These are phyloP conservation scores for Cherax quadricarinatus DNA, from an alignment of 1,140 invertebrate genomes.

Conservation along the genomic window DNA sequence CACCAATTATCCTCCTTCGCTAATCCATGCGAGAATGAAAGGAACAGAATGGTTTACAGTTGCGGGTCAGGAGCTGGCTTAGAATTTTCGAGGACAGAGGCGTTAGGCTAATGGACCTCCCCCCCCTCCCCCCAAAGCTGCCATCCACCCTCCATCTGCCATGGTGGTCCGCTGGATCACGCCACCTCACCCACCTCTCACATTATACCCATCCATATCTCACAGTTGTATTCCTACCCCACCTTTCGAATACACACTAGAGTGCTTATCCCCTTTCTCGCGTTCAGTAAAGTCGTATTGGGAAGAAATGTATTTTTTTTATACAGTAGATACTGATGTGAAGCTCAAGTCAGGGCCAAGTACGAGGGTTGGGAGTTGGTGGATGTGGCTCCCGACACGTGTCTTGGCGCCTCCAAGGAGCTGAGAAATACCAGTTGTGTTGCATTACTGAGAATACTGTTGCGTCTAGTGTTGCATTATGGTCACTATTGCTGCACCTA, in stretches of 20 bases:
- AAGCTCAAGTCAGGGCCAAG: neutral
- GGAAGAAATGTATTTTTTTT: too few species aligned
- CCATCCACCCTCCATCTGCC: neutral
- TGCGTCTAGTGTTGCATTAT: slow-evolving; percentile 5
- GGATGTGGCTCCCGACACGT: slow-evolving; percentile 37
- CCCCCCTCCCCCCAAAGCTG: neutral
- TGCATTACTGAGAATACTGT: slow-evolving; percentile 42
- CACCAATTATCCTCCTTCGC: too few species aligned
- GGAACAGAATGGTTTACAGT: neutral
- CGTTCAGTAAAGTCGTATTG: too few species aligned
- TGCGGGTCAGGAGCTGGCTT: neutral
- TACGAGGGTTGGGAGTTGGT: too few species aligned
- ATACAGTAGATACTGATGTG: neutral
- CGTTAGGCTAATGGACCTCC: slow-evolving; percentile 42
- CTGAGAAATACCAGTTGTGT: slow-evolving; percentile 33
- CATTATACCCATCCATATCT: too few species aligned
- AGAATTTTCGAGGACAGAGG: neutral
- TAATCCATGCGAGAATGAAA: too few species aligned
- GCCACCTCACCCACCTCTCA: neutral
- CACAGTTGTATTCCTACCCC: too few species aligned
- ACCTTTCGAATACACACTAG: too few species aligned
- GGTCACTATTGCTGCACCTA: too few species aligned
- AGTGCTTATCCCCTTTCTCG: too few species aligned
- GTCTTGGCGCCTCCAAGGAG: slow-evolving; percentile 37
- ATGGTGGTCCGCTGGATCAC: slow-evolving; percentile 53